phyloP scores from a whole-genome alignment of 2,888 invertebrate species.

The Nemurella pictetii region DNA sequence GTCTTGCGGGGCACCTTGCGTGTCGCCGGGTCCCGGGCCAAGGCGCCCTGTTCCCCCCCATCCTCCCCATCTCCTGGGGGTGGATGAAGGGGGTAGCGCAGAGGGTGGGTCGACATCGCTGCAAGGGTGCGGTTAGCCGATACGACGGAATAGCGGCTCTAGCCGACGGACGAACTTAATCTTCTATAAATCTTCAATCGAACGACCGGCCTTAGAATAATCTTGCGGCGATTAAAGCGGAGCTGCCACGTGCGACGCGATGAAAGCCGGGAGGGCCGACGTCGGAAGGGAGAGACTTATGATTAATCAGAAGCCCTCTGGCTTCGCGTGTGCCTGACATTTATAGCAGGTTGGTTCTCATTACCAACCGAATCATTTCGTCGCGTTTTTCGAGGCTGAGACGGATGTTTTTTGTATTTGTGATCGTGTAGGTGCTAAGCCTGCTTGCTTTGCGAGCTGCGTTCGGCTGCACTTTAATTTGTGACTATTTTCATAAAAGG shows the following conservation, averaged over 20 bases:
- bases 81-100: no score
- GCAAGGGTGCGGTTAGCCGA: background rate
- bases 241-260: background rate
- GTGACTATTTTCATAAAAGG: background rate
- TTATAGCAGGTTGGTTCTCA: background rate
- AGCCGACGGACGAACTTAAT: background rate
- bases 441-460: background rate
- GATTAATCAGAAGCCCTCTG: no score
- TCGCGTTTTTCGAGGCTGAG: no score
- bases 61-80: no score
- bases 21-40: no score
- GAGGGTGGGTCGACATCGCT: no score
- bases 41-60: no score
- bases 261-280: background rate
- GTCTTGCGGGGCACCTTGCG: no score
- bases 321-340: background rate
- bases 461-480: background rate
- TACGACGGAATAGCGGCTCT: background rate
- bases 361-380: background rate
- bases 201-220: background rate
- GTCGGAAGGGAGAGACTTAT: background rate
- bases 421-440: background rate
- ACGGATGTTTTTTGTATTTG: background rate
- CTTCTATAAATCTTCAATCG: background rate
- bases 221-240: background rate